Evolutionary conservation across 2,113 vertebrate species (phyloP), one percentile per base, ranked within the genome.

Genomic region (Varanus salvator): DNA sequence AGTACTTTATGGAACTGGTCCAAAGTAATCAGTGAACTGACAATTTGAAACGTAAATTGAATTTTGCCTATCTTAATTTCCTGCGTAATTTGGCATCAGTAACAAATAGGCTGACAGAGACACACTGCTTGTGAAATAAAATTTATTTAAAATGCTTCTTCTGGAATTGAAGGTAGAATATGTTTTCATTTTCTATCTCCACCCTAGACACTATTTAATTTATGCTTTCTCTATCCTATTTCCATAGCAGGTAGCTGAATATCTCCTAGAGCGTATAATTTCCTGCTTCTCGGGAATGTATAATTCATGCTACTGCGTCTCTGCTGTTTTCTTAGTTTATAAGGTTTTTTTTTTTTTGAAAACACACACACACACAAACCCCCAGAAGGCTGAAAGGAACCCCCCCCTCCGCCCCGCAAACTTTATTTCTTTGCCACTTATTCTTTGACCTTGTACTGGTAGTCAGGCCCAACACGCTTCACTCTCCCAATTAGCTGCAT

Each of bases 221-320:
- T 87, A 81, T 66, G 81, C 0, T 87, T 87, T 44, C 2, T 75
- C 15, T 14, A 86, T 90, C 80, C 54, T 38, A 86, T 31, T 94
- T 94, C 66, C 90, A 91, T 2, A 85, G 29, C 31, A 92, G 19
- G 88, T 89, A 89, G 74, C 82, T 85, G 54, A 93, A 77, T 93
- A 80, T 66, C 90, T 93, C 91, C 44, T 80, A 27, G 31, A 89
- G 48, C 1, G 34, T 90, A 31, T 89, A 83, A 88, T 4, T 77
- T 91, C 90, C 90, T 60, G 87, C 83, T 89, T 89, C 27, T 21
- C 76, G 57, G 64, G 17, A 87, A 92, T 91, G 34, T 17, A 84
- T 84, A 90, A 88, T 87, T 86, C 64, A 93, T 54, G 85, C 50
- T 84, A 75, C 88, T 29, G 87, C 44, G 88, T 85, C 17, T 83